Percentiles rank a stretch among this genome's conserved stretches.
Evolutionary conservation across 2,797 vertebrate genomes (phyloP).

Genomic region (Coregonus ussuriensis): DNA sequence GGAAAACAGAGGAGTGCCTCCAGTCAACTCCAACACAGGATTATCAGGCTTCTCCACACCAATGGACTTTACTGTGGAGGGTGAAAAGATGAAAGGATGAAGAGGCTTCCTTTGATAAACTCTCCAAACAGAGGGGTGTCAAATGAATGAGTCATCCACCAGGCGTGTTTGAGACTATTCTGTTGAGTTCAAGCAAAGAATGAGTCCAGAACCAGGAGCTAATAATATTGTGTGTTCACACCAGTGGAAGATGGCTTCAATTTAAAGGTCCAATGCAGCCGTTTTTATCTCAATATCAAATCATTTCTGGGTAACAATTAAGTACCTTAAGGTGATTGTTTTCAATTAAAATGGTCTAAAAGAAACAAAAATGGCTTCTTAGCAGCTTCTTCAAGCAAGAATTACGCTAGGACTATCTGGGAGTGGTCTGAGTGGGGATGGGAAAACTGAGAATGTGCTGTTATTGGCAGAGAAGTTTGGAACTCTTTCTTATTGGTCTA

Average conservation of each 20-base stretch:
- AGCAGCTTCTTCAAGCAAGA: too few relatives aligned
- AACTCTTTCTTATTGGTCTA: too few relatives aligned
- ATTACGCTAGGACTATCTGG: too few relatives aligned
- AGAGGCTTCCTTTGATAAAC: slow-evolving; percentile 38
- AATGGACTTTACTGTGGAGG: slow-evolving; percentile 26
- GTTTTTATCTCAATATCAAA: too few relatives aligned
- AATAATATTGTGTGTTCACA: neutral
- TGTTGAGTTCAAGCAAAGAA: neutral
- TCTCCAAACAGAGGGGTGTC: slow-evolving; percentile 25
- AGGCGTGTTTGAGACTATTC: neutral
- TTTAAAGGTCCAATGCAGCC: too few relatives aligned
- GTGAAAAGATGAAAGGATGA: slow-evolving; percentile 40
- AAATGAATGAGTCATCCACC: slow-evolving; percentile 16
- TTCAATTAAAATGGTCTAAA: too few relatives aligned
- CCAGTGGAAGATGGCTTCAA: neutral
- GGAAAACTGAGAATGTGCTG: too few relatives aligned
- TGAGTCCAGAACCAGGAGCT: neutral
- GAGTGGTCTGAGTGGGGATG: too few relatives aligned
- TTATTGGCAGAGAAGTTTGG: too few relatives aligned
- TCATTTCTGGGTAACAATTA: too few relatives aligned
- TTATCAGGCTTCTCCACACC: slow-evolving; percentile 69
- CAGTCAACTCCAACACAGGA: slow-evolving; percentile 52
- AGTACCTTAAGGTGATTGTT: too few relatives aligned
- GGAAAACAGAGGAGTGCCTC: slow-evolving; percentile 44
- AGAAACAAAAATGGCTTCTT: too few relatives aligned